Conservation (phyloP, 2,797 vertebrate genomes). For the Cynodonichthys magdalenae region DNA sequence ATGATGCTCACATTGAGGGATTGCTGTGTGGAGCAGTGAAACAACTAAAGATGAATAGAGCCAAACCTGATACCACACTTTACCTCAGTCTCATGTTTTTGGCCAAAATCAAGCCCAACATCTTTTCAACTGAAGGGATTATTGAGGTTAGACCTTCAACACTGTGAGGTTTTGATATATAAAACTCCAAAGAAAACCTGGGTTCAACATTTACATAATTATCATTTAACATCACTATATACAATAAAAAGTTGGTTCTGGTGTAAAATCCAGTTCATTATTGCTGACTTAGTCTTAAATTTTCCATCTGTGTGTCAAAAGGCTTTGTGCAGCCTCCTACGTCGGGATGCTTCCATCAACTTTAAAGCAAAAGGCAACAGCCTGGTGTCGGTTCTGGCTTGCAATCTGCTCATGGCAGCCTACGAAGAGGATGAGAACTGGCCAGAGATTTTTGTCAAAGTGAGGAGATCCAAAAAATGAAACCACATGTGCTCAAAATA, state of each 20-base stretch:
- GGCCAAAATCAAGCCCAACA: conserved; percentile 98
- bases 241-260: neutral
- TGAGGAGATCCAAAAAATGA: conserved; percentile 35
- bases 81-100: conserved; percentile 97
- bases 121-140: conserved; percentile 96
- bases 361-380: conserved; percentile 99
- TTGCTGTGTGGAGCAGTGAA: conserved; percentile 94
- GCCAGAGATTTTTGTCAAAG: conserved; percentile 99
- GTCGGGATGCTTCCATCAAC: conserved; percentile 94
- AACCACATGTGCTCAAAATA: neutral
- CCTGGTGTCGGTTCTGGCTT: conserved; percentile 94
- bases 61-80: conserved; percentile 92
- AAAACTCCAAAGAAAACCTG: neutral
- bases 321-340: conserved; percentile 95
- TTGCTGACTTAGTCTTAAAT: neutral
- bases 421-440: conserved; percentile 99
- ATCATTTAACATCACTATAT: neutral
- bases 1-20: conserved; percentile 93
- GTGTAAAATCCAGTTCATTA: neutral
- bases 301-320: conserved; percentile 47
- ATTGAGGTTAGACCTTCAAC: conserved; percentile 86
- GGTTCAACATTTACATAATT: neutral
- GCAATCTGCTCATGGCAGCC: conserved; percentile 96
- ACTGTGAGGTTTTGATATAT: neutral
- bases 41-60: conserved; percentile 93